Base-by-base conservation (phyloP, 2,113 vertebrate species). In the Rhinoptilus africanus region DNA sequence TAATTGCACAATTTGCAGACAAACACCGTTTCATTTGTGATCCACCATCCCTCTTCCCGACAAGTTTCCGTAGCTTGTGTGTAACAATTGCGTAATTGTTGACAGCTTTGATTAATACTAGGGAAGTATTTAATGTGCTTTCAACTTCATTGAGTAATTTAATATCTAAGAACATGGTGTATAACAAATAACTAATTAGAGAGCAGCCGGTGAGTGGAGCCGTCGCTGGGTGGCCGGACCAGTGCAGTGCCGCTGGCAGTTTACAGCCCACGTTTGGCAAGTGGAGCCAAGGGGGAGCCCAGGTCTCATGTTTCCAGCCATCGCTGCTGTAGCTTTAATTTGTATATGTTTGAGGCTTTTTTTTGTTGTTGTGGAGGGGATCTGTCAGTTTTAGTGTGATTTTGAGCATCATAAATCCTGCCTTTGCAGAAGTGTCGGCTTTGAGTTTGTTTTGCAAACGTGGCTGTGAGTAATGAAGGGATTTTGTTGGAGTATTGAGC, bases 31-130 rank as follows among this genome's bases (percentile, higher is more conserved):
- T 28, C n/a, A 3, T 50, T 73, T 54, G 72, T 17, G 54, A 60
- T 53, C 57, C 41, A 2, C 77, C 57, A 2, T 51, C 83, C 39
- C 50, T 37, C 62, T 18, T 81, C 80, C 72, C 3, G 0, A 8
- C 73, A 3, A 0, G 0, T 32, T 77, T 47, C 83, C 4, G 1
- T n/a, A 50, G 57, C 67, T 43, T 2, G 0, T 0, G 0, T 27
- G 26, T 32, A 39, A n/a, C 60, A 32, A 14, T 16, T 63, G 72
- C 1, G 0, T 67, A 34, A 60, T 14, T 26, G 82, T 17, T 63
- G 85, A 67, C 93, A 83, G 88, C 85, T 74, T 48, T 66, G 76
- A 68, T 84, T 85, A 74, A 68, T 76, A 66, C 39, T 56, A 14
- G 88, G 91, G 84, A 85, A 92, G n/a, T 50, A n/a, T 93, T 95